These are phyloP conservation scores for Lordiphosa fenestrarum DNA, from an alignment of 2,888 invertebrate genomes.

Conservation along the genomic window DNA sequence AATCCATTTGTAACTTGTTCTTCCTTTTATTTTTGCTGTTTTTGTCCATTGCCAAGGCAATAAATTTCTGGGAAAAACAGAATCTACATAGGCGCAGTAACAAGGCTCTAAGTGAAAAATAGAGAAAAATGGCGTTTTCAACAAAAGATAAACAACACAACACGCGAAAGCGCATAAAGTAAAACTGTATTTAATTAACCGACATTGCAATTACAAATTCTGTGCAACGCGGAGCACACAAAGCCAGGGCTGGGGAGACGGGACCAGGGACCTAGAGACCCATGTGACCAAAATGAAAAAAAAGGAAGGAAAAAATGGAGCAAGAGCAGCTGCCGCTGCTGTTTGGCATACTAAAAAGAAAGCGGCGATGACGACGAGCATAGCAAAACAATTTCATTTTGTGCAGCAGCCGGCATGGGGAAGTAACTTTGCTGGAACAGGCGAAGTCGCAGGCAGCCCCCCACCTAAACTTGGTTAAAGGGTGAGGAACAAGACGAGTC, in stretches of 20 bases:
- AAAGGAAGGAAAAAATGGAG: background rate
- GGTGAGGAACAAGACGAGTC: no score
- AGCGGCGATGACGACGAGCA: slow-evolving; percentile 29
- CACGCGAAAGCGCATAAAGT: slow-evolving; percentile 53
- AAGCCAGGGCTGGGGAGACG: slow-evolving; percentile 21
- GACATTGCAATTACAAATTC: slow-evolving; percentile 78
- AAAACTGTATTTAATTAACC: slow-evolving; percentile 78
- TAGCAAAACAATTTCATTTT: slow-evolving; percentile 70
- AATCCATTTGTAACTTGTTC: slow-evolving; percentile 19
- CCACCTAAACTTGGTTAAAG: background rate
- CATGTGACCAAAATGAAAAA: slow-evolving; percentile 5
- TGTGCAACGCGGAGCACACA: slow-evolving; percentile 61
- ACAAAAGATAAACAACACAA: slow-evolving; percentile 60
- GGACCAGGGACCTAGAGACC: slow-evolving; percentile 6
- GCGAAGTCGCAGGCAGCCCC: background rate
- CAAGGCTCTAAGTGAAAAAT: slow-evolving; percentile 55
- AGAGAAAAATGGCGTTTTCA: slow-evolving; percentile 45
- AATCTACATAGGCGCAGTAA: slow-evolving; percentile 38
- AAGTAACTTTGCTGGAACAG: slow-evolving; percentile 25
- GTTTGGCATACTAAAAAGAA: slow-evolving; percentile 68
- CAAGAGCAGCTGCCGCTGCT: slow-evolving; percentile 47
- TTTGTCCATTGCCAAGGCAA: slow-evolving; percentile 26
- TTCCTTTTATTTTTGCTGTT: slow-evolving; percentile 6
- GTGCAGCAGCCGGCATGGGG: slow-evolving; percentile 39
- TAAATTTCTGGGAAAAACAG: slow-evolving; percentile 37